These are phyloP conservation scores for Myotis daubentonii DNA, from an alignment of 2,797 vertebrate genomes.

Conservation along the genomic window DNA sequence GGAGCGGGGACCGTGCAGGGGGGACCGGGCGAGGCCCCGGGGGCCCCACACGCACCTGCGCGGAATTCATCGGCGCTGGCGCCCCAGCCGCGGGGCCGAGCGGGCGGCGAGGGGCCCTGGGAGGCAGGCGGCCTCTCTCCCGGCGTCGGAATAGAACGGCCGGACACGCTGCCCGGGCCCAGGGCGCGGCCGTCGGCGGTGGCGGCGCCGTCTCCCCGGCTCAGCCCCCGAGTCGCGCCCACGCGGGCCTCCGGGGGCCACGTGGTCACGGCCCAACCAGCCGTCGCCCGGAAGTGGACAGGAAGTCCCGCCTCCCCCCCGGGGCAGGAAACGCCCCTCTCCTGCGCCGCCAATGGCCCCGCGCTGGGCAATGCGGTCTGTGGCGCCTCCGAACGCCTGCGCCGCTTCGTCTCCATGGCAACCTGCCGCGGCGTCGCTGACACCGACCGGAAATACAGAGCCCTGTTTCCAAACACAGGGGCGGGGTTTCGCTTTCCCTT, in stretches of 20 bases:
- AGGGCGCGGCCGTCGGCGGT: neutral
- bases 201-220: neutral
- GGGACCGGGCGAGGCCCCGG: neutral
- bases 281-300: accelerated
- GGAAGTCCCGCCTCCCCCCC: neutral
- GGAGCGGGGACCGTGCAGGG: neutral
- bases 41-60: neutral
- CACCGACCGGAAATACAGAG: too few relatives aligned
- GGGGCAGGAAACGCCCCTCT: neutral
- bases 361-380: accelerated
- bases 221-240: neutral
- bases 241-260: neutral
- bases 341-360: neutral
- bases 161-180: neutral
- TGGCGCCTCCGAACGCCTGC: accelerated
- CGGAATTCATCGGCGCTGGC: neutral
- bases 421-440: accelerated
- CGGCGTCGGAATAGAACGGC: neutral
- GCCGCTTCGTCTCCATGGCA: neutral
- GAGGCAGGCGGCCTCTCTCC: neutral
- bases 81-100: neutral
- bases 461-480: neutral
- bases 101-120: neutral
- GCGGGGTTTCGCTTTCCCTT: neutral
- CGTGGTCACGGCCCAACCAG: neutral